Evolutionary conservation across 2,888 invertebrate species (phyloP).

Genomic region (Griposia aprilina): DNA sequence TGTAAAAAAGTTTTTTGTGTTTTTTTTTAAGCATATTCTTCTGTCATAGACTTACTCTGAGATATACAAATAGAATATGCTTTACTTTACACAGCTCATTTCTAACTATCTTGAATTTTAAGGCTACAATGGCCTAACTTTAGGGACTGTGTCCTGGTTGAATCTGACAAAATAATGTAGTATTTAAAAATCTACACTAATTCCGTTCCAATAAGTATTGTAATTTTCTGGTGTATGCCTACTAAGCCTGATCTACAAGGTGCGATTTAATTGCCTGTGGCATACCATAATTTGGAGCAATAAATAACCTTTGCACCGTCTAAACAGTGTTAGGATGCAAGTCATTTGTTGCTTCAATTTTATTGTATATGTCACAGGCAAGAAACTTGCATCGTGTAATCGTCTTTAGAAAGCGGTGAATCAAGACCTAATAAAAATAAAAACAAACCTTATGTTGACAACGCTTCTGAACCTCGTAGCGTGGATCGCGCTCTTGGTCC

Average conservation of each 20-base stretch:
- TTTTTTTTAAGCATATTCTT: neutral
- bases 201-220: neutral
- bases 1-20: no score
- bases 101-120: neutral
- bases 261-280: neutral
- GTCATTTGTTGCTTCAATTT: neutral
- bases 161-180: neutral
- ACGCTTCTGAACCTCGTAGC: conserved; percentile 28
- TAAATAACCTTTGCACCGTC: neutral
- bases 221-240: no score
- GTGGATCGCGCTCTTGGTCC: conserved; percentile 38
- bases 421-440: neutral
- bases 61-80: neutral
- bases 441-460: conserved; percentile 40
- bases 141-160: neutral
- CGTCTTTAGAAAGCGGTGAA: neutral
- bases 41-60: neutral
- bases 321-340: neutral
- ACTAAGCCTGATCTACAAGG: no score
- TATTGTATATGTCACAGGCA: neutral
- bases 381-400: neutral
- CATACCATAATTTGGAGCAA: neutral
- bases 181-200: neutral
- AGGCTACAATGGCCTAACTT: neutral
- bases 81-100: neutral